Evolutionary conservation across 1,140 invertebrate species (phyloP), one percentile per base, ranked within the genome.

Genomic region (Armadillidium nasatum): DNA sequence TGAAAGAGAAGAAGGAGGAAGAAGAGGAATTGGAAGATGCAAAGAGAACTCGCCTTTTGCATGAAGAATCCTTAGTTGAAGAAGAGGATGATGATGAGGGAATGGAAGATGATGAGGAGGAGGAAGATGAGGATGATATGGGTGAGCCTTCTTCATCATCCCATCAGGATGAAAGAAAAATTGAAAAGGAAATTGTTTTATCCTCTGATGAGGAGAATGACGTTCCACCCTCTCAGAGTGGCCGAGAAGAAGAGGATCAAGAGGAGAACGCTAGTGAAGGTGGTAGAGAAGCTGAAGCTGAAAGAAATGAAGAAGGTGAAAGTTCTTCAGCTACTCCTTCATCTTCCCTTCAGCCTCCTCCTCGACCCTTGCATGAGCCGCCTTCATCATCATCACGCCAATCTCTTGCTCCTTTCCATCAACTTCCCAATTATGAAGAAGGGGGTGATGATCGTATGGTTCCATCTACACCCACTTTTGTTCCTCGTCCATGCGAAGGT

Each of bases 401-500:
- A 7, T 60, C 50, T 19, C 50, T 60, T 7, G 50, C 50, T 19
- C 50, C 50, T 15, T 60, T 60, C 7, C 50, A 60, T 19, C 50
- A 60, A 7, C 50, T 60, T 60, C 50, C 50, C 50, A 13, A 60
- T 60, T 60, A 60, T 60, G 50, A 60, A 7, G 50, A 60, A 60
- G 50, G 50, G 3, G 50, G 11, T 19, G 50, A 60, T 60, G 50
- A 60, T 60, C 50, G 50, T 19, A 60, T 60, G 11, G 50, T 60
- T 13, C 50, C 50, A 1, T 60, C 50, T 13, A 60, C 50, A 19
- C 50, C 50, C 19, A 60, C 50, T 15, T 60, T 60, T 60, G 50
- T 60, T 13, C 19, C 50, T 19, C 50, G 50, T 19, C 50, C 50
- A 60, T 60, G 50, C 50, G 50, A 60, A 19, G 50, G 50, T 13